Base-by-base conservation (phyloP, 1,140 invertebrate genomes). In the Musca vetustissima region DNA sequence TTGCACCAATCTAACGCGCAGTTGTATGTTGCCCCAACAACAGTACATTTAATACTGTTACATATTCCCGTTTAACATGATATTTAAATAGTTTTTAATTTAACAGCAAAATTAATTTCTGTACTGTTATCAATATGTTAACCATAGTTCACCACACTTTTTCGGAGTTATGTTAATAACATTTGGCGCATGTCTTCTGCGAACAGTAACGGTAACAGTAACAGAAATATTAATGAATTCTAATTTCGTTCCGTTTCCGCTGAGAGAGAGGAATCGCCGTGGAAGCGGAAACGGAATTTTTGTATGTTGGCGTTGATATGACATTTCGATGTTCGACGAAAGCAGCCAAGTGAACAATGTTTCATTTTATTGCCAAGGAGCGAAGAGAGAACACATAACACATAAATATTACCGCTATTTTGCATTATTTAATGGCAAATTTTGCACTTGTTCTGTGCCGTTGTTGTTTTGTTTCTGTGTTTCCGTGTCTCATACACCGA, bases 311-410 rank as follows among this genome's bases (percentile, higher is more conserved):
- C 36, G 36, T 11, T 43, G 6, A 11, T 4, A 28, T 8, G 13
- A 4, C 36, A 43, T 13, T 2, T 43, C 36, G 25, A 48, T 64
- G 48, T 66, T 17, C 22, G 17, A 53, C 17, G 22, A 24, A 19
- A 24, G 50, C 22, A 21, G 50, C 17, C 22, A 24, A 64, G 13
- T 48, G 61, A 49, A 36, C 25, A 32, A 32, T 59, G 47, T 48
- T 50, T 65, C 64, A 49, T 50, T 24, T n/a, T 65, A 65, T 50
- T 48, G 64, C 64, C 48, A 21, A 14, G 28, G 43, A 65, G 64
- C 28, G 11, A 15, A 36, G 28, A 36, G 17, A 61, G 36, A 36
- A 19, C 22, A 55, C 57, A 61, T 15, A 61, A 61, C 28, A 61
- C 15, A 61, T 8, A 61, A 61, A 36, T 61, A 43, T 36, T 61